Percentiles rank a stretch among this genome's conserved stretches.
These are phyloP conservation scores for Epizoanthus illoricatus DNA, from an alignment of 92 coral and sea anemone genomes.

Conservation along the genomic window DNA sequence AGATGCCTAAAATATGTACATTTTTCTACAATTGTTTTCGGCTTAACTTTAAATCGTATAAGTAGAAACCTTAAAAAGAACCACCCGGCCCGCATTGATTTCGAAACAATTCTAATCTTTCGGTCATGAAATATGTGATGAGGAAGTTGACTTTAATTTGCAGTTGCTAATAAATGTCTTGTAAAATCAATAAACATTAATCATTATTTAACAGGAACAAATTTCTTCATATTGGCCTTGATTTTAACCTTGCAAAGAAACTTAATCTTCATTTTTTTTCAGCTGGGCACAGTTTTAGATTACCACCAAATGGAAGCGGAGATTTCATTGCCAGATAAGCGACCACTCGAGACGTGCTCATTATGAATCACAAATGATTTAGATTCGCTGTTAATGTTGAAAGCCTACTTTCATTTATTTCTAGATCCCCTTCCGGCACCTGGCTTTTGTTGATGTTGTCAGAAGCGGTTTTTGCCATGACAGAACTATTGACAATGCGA, in stretches of 20 bases:
- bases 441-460: constrained; percentile 43
- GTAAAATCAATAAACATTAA: not conserved
- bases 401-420: constrained; percentile 36
- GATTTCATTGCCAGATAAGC: constrained; percentile 4
- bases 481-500: constrained; percentile 35
- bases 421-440: constrained; percentile 36
- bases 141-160: constrained; percentile 19
- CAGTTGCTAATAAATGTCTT: constrained; percentile 2
- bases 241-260: not conserved
- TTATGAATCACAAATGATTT: constrained; percentile 14
- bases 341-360: constrained; percentile 1
- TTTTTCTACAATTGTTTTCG: no score
- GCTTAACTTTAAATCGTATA: no score
- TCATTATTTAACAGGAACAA: not conserved
- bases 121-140: constrained; percentile 1
- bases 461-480: constrained; percentile 5
- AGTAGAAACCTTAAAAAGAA: no score
- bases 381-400: constrained; percentile 7
- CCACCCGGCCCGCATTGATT: no score
- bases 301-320: no score
- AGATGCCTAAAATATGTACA: no score
- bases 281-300: not conserved
- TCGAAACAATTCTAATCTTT: not conserved
- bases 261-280: not conserved
- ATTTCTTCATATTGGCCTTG: not conserved